Conservation (phyloP, 2,113 vertebrate species). For the Trogon surrucura region DNA sequence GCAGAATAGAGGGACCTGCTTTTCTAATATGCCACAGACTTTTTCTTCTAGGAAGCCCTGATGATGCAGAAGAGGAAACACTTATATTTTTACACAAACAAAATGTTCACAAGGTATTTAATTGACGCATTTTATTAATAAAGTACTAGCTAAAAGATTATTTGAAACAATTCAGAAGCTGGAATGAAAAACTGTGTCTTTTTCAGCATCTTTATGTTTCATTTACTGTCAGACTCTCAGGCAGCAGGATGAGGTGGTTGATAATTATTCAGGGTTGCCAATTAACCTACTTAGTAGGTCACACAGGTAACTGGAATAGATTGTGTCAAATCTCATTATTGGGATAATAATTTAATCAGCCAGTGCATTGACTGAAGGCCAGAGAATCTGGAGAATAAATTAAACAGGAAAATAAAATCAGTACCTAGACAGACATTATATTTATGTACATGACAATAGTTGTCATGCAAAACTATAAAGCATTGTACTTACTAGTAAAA, state of each 20-base stretch:
- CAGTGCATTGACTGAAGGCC: slow-evolving; percentile 21
- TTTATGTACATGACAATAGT: neutral
- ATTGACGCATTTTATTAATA: neutral
- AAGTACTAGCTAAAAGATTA: neutral
- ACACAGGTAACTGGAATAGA: slow-evolving; percentile 59
- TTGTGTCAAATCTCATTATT: slow-evolving; percentile 64
- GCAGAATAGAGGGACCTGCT: neutral
- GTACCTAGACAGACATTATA: neutral
- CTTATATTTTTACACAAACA: neutral
- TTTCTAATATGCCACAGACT: neutral
- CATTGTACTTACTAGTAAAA: neutral
- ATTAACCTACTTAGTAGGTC: slow-evolving; percentile 71
- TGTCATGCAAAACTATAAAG: neutral
- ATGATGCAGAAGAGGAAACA: neutral
- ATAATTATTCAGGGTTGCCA: slow-evolving; percentile 57
- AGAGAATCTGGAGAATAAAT: slow-evolving; percentile 12
- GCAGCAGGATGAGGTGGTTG: slow-evolving; percentile 9
- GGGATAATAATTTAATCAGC: slow-evolving; percentile 64
- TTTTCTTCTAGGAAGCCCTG: neutral
- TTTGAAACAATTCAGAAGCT: neutral
- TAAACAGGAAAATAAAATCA: slow-evolving; percentile 33
- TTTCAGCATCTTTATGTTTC: neutral
- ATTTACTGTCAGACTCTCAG: slow-evolving; percentile 1
- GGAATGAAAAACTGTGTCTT: neutral
- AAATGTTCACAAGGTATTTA: neutral